Evolutionary conservation across 2,113 vertebrate species (phyloP), one percentile per base, ranked within the genome.

Genomic region (Micromys minutus): DNA sequence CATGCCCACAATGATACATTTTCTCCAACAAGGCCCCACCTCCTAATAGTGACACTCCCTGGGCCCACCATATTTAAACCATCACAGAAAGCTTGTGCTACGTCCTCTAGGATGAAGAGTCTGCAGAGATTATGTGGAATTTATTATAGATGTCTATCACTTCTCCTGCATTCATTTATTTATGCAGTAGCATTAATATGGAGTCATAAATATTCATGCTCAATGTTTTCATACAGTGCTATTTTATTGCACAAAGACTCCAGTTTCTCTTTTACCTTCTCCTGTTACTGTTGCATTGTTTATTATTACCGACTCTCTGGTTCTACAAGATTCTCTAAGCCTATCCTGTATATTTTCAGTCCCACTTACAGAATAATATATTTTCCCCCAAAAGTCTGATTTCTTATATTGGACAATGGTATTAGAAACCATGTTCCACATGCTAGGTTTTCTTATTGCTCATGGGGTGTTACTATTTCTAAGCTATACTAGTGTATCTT

Each of bases 391-490:
- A 36, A 67, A 19, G 7, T n/a, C 36, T 57, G 21, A 52, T 72
- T 92, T 65, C 29, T 90, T 67, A 55, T n/a, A n/a, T 29, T 47
- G 36, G 24, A 61, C 36, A 87, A 36, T 45, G 22, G 50, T 65
- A 19, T 74, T 92, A 80, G 76, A 90, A 92, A 94, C 47, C 47
- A 79, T 31, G 42, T 84, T 95, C 36, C 65, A 34, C 26, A 50
- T 9, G 11, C 3, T 21, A 36, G 22, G 16, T 45, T 21, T 47
- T 29, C 45, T 81, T 45, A 39, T 47, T 83, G 10, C 39, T 47
- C 2, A 42, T 29, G n/a, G 39, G 0, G 26, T n/a, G 7, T 63
- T 50, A 17, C 47, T 63, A 7, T 69, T 83, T 86, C 34, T 72
- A 71, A 24, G 16, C 39, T 45, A 10, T 45, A 26, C 22, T 34